Percentiles rank a stretch among this genome's conserved stretches.
Conservation (phyloP, 1,140 invertebrate species). For the Spodoptera litura region DNA sequence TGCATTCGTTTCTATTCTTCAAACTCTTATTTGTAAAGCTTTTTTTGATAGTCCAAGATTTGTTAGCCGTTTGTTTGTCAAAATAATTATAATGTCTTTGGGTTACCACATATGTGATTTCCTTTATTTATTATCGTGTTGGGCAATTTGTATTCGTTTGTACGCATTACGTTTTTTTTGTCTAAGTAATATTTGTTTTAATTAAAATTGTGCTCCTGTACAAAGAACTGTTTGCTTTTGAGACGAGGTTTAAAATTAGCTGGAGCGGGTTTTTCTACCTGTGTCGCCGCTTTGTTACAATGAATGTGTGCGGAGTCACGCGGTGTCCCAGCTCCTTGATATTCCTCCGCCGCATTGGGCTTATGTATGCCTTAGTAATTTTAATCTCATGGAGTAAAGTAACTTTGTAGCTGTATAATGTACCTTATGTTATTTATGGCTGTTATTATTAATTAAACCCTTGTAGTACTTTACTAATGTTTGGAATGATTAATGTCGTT, state of each 20-base stretch:
- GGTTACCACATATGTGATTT: slow-evolving; percentile 33
- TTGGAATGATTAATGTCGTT: too few relatives aligned
- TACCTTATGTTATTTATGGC: background rate
- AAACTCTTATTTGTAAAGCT: slow-evolving; percentile 52
- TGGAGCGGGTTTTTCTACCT: slow-evolving; percentile 72
- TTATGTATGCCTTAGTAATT: slow-evolving; percentile 64
- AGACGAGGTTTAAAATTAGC: slow-evolving; percentile 67
- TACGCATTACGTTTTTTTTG: slow-evolving; percentile 29
- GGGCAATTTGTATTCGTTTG: slow-evolving; percentile 55
- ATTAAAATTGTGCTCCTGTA: slow-evolving; percentile 64
- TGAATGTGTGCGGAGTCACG: slow-evolving; percentile 74
- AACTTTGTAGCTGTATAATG: background rate
- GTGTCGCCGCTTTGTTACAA: slow-evolving; percentile 67
- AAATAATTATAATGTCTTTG: slow-evolving; percentile 53
- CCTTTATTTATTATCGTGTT: slow-evolving; percentile 54
- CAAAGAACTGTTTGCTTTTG: slow-evolving; percentile 59
- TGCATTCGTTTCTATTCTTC: slow-evolving; percentile 48
- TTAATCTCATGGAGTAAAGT: slow-evolving; percentile 47
- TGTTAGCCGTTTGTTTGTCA: slow-evolving; percentile 50
- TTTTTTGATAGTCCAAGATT: slow-evolving; percentile 51
- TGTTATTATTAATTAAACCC: background rate
- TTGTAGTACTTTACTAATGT: too few relatives aligned
- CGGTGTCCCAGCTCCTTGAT: slow-evolving; percentile 64
- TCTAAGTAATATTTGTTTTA: slow-evolving; percentile 66
- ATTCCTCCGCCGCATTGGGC: slow-evolving; percentile 60